A percentile compares a stretch with the other conserved stretches of the same genome.
phyloP scores from a whole-genome alignment of 2,113 vertebrate species.

The Dipodomys stephensi region DNA sequence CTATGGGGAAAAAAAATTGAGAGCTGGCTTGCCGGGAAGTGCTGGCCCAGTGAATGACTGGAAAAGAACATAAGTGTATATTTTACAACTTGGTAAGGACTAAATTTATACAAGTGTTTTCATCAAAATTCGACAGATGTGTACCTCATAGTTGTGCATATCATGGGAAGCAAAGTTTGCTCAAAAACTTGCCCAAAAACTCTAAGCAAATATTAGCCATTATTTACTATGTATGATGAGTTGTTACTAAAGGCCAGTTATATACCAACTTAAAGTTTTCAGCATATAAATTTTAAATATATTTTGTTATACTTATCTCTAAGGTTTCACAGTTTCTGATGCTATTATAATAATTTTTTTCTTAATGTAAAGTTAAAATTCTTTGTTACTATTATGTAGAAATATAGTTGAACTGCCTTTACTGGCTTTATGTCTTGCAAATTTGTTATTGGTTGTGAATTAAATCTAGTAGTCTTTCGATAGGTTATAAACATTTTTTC shows the following conservation, averaged over 20 bases:
- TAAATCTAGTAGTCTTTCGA: conserved; percentile 29
- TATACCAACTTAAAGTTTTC: background rate
- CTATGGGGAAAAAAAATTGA: background rate
- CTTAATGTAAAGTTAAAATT: conserved; percentile 39
- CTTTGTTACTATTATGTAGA: conserved; percentile 41
- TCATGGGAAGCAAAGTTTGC: conserved; percentile 48
- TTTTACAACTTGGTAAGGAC: conserved; percentile 25
- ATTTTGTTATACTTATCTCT: conserved; percentile 46
- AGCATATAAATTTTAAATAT: background rate
- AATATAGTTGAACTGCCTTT: conserved; percentile 33
- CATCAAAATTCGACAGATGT: background rate
- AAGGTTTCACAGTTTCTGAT: conserved; percentile 6
- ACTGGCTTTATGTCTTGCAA: background rate
- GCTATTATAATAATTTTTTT: conserved; percentile 40
- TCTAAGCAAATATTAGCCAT: conserved; percentile 11
- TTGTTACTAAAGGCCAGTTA: background rate
- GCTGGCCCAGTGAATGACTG: background rate
- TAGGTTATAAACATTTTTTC: conserved; percentile 30
- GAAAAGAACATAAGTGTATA: background rate
- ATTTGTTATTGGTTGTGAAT: background rate
- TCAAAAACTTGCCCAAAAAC: background rate
- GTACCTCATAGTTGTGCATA: conserved; percentile 16
- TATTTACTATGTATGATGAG: conserved; percentile 1
- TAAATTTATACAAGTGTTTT: conserved; percentile 25
- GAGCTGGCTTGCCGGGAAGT: background rate